Base-by-base conservation (phyloP, 2,797 vertebrate genomes). In the Epinephelus awoara region DNA sequence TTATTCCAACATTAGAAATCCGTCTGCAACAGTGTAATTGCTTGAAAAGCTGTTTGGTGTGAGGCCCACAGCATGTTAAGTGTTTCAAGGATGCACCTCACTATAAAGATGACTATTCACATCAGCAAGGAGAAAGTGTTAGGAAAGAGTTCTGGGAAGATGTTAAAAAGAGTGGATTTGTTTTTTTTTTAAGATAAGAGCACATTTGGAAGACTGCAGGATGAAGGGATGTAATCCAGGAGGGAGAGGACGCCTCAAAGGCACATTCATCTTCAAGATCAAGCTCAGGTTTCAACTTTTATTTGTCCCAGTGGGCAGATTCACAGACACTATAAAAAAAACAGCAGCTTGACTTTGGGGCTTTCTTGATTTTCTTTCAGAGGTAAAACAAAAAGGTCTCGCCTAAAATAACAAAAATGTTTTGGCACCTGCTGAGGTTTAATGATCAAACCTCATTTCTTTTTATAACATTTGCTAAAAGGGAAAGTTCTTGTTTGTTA, bases 251-350 rank as follows among this genome's bases (percentile, higher is more conserved):
- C 56, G 38, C 71, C 87, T 86, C 89, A 88, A 89, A 91, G 85
- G 88, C 86, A 84, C 77, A 86, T 89, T 88, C 78, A 88, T 89
- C 87, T 88, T 79, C 82, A 87, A 89, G 83, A 88, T 89, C 85
- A 89, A 88, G 81, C 87, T 88, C 84, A 75, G 82, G 82, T 90
- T 91, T 91, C 77, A 86, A 76, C 86, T 85, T 82, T 80, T 86
- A 85, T 87, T 89, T 81, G 70, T 88, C 85, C 86, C 91, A 18
- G 50, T 38, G 86, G 85, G 75, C 38, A 67, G 25, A 82, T 80
- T 86, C 83, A 78, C 72, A 58, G 78, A 73, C 94, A 95, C 84
- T 72, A 82, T 87, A 83, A 82, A 76, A 67, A 89, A 67, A 89
- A 95, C 94, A 75, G 75, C 74, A 68, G 70, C 70, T 84, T 64